Percentiles rank a stretch among this genome's conserved stretches.
Conservation (phyloP, 2,797 vertebrate genomes). For the Heliangelus exortis region DNA sequence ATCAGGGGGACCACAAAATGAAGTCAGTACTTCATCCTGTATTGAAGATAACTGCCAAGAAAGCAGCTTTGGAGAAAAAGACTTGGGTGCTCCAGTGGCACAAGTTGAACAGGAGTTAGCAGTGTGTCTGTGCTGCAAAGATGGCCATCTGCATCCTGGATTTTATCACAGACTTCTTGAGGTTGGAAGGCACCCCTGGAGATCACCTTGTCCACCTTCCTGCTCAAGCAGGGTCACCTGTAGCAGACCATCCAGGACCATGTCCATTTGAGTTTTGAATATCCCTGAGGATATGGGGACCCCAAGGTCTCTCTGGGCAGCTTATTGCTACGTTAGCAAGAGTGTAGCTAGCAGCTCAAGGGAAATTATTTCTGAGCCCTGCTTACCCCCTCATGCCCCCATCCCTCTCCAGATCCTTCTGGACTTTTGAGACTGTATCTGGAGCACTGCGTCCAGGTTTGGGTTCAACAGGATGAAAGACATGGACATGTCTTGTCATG, state of each 20-base stretch:
- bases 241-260: neutral
- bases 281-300: neutral
- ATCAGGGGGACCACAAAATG: rapidly evolving
- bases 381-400: rapidly evolving
- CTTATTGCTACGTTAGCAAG: rapidly evolving
- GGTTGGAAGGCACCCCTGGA: neutral
- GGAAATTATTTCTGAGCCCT: rapidly evolving
- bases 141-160: neutral
- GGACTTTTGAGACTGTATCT: neutral
- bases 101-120: neutral
- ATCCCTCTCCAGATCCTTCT: neutral
- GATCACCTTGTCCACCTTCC: rapidly evolving
- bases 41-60: neutral
- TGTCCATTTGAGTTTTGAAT: neutral
- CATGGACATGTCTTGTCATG: neutral
- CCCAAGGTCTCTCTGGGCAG: neutral
- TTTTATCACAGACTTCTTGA: neutral
- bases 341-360: neutral
- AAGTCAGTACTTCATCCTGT: neutral
- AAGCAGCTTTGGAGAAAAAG: neutral
- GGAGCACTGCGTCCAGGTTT: neutral
- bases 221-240: neutral
- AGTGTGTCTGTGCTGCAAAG: neutral
- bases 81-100: neutral
- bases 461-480: neutral